Base-by-base conservation (phyloP, 2,888 invertebrate species). In the Galerucella pusilla region DNA sequence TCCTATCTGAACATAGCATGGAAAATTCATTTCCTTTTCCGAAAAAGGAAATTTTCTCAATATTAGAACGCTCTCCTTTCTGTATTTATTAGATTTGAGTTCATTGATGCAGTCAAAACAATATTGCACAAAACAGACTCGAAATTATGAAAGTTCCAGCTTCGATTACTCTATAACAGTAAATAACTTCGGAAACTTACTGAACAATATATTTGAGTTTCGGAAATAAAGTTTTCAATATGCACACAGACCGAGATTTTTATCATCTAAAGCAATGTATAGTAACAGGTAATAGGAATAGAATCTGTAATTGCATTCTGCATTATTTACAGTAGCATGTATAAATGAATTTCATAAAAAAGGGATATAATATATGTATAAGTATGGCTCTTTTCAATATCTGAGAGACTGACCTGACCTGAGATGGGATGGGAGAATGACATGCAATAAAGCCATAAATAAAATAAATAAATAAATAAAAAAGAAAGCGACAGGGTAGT, bases 151-250 rank as follows among this genome's bases (percentile, higher is more conserved):
- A 82, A 82, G 67, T 82, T 82, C 71, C 77, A 59, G 64, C 68
- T 71, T 69, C 72, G 78, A 78, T 71, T 69, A 73, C 78, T 80
- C 72, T 76, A 75, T 76, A 74, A 80, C 79, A 78, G 80, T 82
- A 82, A 82, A 82, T 81, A 82, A 80, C 78, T 57, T 79, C 78
- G 75, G 80, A 80, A 82, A 83, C 81, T 77, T 83, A 82, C 77
- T 75, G 77, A 82, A 84, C 81, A 83, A 82, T 82, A 81, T 80
- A 79, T 57, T 20, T 9, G 10, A 57, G 57, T 16, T 52, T 52
- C n/a, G 7, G n/a, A 7, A 52, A 54, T 54, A 57, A 10, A 20
- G 57, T 57, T 10, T 20, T 20, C 57, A 20, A 57, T 57, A n/a
- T 52, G 52, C 52, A 1, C n/a, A 7, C 52, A n/a, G 14, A 5